Evolutionary conservation across 2,888 invertebrate genomes (phyloP).

Genomic region (Heliconius hortense): DNA sequence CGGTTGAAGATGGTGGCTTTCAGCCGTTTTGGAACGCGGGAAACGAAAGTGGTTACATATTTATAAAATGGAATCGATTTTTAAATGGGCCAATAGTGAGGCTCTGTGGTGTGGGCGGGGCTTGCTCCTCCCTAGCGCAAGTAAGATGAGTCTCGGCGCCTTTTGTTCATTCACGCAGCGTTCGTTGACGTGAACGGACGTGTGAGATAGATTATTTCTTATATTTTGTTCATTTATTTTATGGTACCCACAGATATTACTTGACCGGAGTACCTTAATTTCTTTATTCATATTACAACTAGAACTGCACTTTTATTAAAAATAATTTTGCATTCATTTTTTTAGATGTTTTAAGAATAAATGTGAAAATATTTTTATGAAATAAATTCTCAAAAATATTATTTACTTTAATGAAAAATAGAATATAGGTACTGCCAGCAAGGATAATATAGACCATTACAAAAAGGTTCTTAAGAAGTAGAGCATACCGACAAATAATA

Average conservation of each 20-base stretch:
- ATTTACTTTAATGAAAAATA: too few species aligned
- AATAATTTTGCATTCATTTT: too few species aligned
- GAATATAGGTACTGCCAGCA: too few species aligned
- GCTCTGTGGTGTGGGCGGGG: conserved; percentile 70
- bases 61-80: conserved; percentile 82
- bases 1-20: conserved; percentile 39
- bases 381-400: too few species aligned
- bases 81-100: conserved; percentile 77
- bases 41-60: conserved; percentile 79
- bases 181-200: conserved; percentile 58
- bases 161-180: conserved; percentile 74
- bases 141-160: conserved; percentile 74
- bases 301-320: background rate
- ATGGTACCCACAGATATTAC: background rate
- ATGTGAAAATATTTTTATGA: too few species aligned
- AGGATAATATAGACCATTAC: too few species aligned
- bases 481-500: too few species aligned
- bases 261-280: background rate
- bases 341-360: too few species aligned
- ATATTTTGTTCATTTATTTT: background rate
- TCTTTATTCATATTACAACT: background rate
- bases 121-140: conserved; percentile 68
- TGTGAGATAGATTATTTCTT: conserved; percentile 7
- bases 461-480: too few species aligned
- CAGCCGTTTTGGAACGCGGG: conserved; percentile 48